These are phyloP conservation scores for Urocolius indicus DNA, from an alignment of 2,113 vertebrate genomes.

Conservation along the genomic window DNA sequence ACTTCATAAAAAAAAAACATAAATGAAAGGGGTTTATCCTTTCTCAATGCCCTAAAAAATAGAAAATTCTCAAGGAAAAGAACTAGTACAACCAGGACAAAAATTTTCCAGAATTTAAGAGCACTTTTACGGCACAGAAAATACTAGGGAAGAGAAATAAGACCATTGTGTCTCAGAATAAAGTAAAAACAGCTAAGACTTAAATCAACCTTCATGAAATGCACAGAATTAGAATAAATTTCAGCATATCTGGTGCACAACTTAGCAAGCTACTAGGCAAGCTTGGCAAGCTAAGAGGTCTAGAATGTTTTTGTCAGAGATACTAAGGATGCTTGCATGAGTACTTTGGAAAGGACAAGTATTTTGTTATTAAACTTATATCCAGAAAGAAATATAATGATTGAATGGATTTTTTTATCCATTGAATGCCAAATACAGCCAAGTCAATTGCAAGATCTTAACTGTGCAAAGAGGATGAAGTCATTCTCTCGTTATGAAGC, in stretches of 20 bases:
- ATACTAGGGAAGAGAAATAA: neutral
- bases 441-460: constrained; percentile 22
- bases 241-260: neutral
- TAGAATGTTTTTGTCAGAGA: neutral
- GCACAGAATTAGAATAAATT: neutral
- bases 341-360: neutral
- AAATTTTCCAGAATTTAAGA: neutral
- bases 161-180: neutral
- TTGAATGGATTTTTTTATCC: neutral
- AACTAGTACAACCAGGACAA: neutral
- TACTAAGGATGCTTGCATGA: neutral
- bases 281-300: too few species aligned
- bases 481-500: neutral
- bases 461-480: constrained; percentile 38
- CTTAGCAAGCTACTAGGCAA: too few species aligned
- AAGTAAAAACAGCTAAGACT: neutral
- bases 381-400: constrained; percentile 12
- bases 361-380: neutral
- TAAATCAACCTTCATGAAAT: neutral
- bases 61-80: neutral
- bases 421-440: neutral
- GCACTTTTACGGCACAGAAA: neutral
- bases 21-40: accelerated
- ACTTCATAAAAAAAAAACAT: neutral
- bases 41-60: neutral